Percentiles rank a stretch among this genome's conserved stretches.
phyloP scores from a whole-genome alignment of 2,797 vertebrate genomes.

The Sebastes umbrosus region DNA sequence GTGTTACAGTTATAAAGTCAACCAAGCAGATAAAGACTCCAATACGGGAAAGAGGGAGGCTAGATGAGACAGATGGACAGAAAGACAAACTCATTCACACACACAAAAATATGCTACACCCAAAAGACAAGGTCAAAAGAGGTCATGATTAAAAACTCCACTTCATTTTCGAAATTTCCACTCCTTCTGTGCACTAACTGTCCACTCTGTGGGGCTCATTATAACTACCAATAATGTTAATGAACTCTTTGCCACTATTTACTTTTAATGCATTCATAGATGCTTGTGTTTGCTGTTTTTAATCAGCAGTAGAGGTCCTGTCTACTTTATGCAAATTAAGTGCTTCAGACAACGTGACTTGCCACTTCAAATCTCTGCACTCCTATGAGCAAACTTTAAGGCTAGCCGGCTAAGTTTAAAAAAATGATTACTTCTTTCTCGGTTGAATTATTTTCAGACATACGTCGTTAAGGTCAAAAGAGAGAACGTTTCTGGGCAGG shows the following conservation, averaged over 20 bases:
- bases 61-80: conserved; percentile 41
- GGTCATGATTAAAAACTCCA: conserved; percentile 37
- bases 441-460: conserved; percentile 7
- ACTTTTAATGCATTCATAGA: conserved; percentile 53
- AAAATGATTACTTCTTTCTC: conserved; percentile 5
- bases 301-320: conserved; percentile 43
- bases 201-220: conserved; percentile 45
- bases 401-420: neutral
- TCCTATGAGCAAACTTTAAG: conserved; percentile 23
- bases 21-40: conserved; percentile 76
- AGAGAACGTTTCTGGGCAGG: conserved; percentile 2
- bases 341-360: conserved; percentile 5
- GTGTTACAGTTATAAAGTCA: conserved; percentile 75
- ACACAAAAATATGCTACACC: neutral
- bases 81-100: conserved; percentile 29
- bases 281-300: conserved; percentile 45
- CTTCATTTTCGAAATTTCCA: conserved; percentile 31
- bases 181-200: conserved; percentile 21
- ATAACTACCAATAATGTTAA: conserved; percentile 56
- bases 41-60: conserved; percentile 33
- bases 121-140: conserved; percentile 53
- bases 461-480: conserved; percentile 4
- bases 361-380: conserved; percentile 17
- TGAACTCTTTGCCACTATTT: conserved; percentile 49
- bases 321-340: conserved; percentile 59